Base-by-base conservation (phyloP, 2,797 vertebrate genomes). In the Adelosebastes latens region DNA sequence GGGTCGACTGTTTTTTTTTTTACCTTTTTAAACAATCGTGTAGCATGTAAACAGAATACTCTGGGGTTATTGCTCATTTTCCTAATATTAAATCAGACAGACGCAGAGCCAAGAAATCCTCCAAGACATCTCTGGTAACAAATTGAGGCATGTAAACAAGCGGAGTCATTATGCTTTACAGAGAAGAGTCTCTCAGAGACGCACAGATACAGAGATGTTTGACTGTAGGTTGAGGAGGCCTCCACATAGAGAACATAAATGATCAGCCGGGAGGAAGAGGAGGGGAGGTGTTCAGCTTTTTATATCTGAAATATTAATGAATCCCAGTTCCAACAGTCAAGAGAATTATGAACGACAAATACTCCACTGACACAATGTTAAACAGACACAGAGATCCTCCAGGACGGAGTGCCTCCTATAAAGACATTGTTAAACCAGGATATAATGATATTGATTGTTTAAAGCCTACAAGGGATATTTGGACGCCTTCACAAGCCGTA, bases 271-370 rank as follows among this genome's bases (percentile, higher is more conserved):
- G 24, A 42, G 73, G 66, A 52, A 2, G 22, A 24, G 20, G 66
- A 72, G 60, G 31, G 53, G 69, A 77, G 63, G 49, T 27, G 61
- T 9, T 20, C 52, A 61, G 63, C 61, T 76, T 83, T 70, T 53
- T 74, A 87, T 62, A 20, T 62, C 12, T 89, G 60, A 86, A 90
- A 86, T 83, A 88, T 88, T 81, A 73, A 89, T 86, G 64, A 86
- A 62, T 32, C 60, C 53, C 67, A 68, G 62, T 79, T 81, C 75
- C 49, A 88, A 31, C 24, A 10, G 20, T 77, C 72, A 70, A 12
- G 36, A 77, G 60, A 82, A 68, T 77, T 59, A 75, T 39, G 9
- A 67, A 77, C 22, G 5, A 59, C 49, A 84, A 79, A 80, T 68
- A 39, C 42, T 73, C 27, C 46, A 70, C 62, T 66, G 27, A 84